phyloP scores from a whole-genome alignment of 2,797 vertebrate species.

The Scyliorhinus canicula region DNA sequence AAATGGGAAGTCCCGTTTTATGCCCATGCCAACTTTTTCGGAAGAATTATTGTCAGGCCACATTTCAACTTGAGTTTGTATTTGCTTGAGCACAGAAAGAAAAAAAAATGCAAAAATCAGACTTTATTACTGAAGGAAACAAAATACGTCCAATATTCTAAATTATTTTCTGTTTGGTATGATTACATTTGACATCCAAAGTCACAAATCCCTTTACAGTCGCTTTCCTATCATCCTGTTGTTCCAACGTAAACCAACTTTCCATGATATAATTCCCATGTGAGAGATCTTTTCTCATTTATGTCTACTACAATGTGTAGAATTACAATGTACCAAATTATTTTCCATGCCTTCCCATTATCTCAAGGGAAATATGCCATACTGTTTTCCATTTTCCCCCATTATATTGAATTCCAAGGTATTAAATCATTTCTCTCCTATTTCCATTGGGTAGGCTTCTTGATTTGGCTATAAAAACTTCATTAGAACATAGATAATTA shows the following conservation, averaged over 20 bases:
- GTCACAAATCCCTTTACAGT: not conserved
- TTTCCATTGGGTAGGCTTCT: not conserved
- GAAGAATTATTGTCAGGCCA: not conserved
- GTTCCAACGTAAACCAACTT: not conserved
- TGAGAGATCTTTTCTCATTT: not conserved
- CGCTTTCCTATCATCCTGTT: not conserved
- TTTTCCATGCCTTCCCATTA: slow-evolving; percentile 25
- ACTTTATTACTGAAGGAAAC: not conserved
- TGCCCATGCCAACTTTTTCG: not conserved
- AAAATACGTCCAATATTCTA: slow-evolving; percentile 6
- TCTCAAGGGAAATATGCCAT: slow-evolving; percentile 28
- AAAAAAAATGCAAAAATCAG: not conserved
- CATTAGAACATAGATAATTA: slow-evolving; percentile 1
- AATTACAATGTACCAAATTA: slow-evolving; percentile 21
- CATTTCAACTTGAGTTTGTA: not conserved
- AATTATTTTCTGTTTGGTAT: not conserved
- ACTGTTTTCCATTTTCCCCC: slow-evolving; percentile 17
- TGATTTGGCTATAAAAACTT: not conserved
- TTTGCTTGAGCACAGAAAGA: slow-evolving; percentile 5
- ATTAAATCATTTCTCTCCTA: slow-evolving; percentile 22
- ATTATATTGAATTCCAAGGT: slow-evolving; percentile 5
- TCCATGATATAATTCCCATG: slow-evolving; percentile 20
- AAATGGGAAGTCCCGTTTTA: not conserved
- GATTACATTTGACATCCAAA: not conserved
- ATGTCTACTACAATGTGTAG: slow-evolving; percentile 15